Conservation (phyloP, 2,113 vertebrate genomes). For the Sitta europaea region DNA sequence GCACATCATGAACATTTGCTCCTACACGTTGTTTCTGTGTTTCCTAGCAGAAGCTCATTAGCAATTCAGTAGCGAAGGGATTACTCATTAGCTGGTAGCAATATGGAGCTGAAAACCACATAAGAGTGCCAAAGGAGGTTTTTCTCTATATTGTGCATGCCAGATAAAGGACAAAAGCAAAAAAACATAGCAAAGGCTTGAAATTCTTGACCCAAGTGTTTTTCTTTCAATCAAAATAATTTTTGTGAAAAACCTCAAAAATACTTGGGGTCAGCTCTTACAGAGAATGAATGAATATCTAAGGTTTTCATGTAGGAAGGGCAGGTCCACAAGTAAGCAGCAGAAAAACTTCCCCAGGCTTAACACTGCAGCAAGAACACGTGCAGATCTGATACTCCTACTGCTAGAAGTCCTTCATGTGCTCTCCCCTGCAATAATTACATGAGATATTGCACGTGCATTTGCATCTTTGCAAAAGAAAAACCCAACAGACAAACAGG, state of each 20-base stretch:
- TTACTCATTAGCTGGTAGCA: background rate
- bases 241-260: background rate
- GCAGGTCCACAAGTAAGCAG: background rate
- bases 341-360: background rate
- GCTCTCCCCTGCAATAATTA: rapidly evolving
- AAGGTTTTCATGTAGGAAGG: background rate
- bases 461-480: background rate
- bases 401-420: background rate
- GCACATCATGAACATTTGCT: background rate
- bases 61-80: background rate
- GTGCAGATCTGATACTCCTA: background rate
- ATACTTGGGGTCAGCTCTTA: background rate
- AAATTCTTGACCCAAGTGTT: background rate
- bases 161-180: background rate
- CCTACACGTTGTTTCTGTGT: background rate
- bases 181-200: background rate
- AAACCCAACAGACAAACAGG: background rate
- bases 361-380: background rate
- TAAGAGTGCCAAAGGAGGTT: background rate
- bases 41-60: background rate
- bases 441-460: background rate
- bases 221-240: background rate
- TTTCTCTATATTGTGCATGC: background rate
- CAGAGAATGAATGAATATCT: background rate
- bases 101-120: background rate